Evolutionary conservation across 2,888 invertebrate species (phyloP), one percentile per base, ranked within the genome.

Genomic region (Lepidonotus clava): DNA sequence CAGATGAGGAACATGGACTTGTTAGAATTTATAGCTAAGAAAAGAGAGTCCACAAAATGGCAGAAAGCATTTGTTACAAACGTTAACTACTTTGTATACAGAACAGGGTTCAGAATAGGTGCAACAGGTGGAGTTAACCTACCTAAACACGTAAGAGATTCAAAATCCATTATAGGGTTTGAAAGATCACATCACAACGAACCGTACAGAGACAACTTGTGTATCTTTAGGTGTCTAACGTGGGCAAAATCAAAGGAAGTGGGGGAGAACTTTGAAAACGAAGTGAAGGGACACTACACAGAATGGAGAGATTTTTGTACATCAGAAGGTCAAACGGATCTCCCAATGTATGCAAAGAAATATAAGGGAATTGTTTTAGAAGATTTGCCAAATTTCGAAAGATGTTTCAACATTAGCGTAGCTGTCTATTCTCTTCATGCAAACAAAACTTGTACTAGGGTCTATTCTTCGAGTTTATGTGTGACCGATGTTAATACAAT

Each of bases 331-430:
- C 36, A 24, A 1, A 41, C 38, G 1, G 76, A 40, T 41, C 0
- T 38, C 2, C 40, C 76, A 5, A 38, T 21, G 1, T 11, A 76
- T 5, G 1, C 2, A 8, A 18, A n/a, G 18, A 8, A 38, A 2
- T 40, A 36, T 28, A 38, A 38, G n/a, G 38, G 38, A 8, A 24
- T 40, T 8, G n/a, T 24, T n/a, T 21, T 76, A n/a, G 24, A 41
- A 40, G 76, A 76, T 28, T n/a, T n/a, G n/a, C n/a, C n/a, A n/a
- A n/a, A n/a, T n/a, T 76, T 76, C 34, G 76, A 76, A 24, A 38
- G 34, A n/a, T 38, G 38, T 21, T 76, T 76, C 18, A 41, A 36
- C n/a, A 38, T 36, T 0, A 28, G 41, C 0, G 34, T 34, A 1
- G 21, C 38, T 36, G 76, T 76, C 8, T 76, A 40, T 34, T 24